A percentile compares a stretch with the other conserved stretches of the same genome.
Conservation (phyloP, 2,797 vertebrate genomes). For the Takifugu ocellatus region DNA sequence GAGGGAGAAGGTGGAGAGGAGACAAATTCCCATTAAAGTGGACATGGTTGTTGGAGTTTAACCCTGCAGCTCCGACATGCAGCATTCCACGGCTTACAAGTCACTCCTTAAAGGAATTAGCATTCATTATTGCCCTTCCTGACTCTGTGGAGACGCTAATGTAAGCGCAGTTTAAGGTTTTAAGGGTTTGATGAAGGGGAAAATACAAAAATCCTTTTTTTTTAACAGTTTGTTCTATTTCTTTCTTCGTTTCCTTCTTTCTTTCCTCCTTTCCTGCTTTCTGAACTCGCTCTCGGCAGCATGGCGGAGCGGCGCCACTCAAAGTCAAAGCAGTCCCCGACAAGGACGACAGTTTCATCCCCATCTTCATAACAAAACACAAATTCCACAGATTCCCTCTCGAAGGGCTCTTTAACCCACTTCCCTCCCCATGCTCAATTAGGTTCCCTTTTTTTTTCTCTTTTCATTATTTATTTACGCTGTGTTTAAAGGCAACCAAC, state of each 20-base stretch:
- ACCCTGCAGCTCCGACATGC: constrained; percentile 48
- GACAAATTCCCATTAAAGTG: constrained; percentile 38
- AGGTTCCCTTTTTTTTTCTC: constrained; percentile 54
- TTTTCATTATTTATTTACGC: constrained; percentile 74
- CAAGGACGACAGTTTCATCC: constrained; percentile 68
- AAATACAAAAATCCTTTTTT: too few species aligned
- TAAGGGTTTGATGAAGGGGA: too few species aligned
- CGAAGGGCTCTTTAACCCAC: constrained; percentile 63
- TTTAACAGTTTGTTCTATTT: constrained; percentile 4
- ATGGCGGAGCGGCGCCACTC: constrained; percentile 35
- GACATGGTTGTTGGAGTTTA: constrained; percentile 37
- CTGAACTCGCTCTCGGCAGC: constrained; percentile 12
- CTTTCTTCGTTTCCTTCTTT: constrained; percentile 2
- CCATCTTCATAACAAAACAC: constrained; percentile 65
- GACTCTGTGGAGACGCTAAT: constrained; percentile 26
- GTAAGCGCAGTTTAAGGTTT: too few species aligned
- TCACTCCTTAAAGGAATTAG: constrained; percentile 43
- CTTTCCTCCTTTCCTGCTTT: not conserved
- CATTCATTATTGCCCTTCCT: constrained; percentile 21
- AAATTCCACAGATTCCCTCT: constrained; percentile 68
- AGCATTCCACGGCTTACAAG: constrained; percentile 63
- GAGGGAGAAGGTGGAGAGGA: constrained; percentile 35
- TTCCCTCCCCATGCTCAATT: constrained; percentile 69
- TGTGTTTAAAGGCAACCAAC: constrained; percentile 73
- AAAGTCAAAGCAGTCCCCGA: constrained; percentile 57